Base-by-base conservation (phyloP, 2,113 vertebrate species). In the Urocolius indicus region DNA sequence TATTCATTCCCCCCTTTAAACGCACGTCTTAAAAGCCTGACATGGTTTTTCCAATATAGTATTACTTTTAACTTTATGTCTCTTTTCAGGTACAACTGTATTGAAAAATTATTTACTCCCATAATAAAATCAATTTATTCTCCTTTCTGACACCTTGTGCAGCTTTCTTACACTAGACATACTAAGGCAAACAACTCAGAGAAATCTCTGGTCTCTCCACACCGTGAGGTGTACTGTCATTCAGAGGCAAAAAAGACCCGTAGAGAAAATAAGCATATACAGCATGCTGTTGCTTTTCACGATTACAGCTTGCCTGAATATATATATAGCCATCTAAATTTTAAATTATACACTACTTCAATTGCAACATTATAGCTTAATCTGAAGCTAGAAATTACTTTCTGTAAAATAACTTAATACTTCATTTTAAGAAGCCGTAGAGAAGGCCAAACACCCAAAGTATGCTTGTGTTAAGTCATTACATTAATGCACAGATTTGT, bases 341-440 rank as follows among this genome's bases (percentile, higher is more conserved):
- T 89, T 74, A 84, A 74, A 92, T 77, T 66, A 52, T 24, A 93
- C 20, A 41, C 54, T 23, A 59, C 57, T 84, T 94, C 65, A 82
- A 29, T 76, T 49, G 19, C 43, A 93, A 55, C 49, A 20, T 79
- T 69, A 65, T 12, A 79, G 61, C 34, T 76, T 78, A 54, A 78
- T 76, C 54, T 57, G 74, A 87, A 90, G 58, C 49, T 61, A 66
- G 49, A 41, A 76, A 78, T 76, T 93, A 79, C 4, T 0, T 61
- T 68, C 51, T 49, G 54, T 79, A 76, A 93, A 91, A 88, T 61
- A 93, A 93, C 90, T 94, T 76, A 94, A 76, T 73, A 72, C 17
- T 65, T 69, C 57, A 49, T n/a, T 86, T 71, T 38, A 63, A 57
- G 59, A 82, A 85, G 58, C 21, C 2, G 4, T 18, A 49, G 49